Percentiles rank a stretch among this genome's conserved stretches.
Conservation (phyloP, 1,140 invertebrate genomes). For the Olivierus martensii region DNA sequence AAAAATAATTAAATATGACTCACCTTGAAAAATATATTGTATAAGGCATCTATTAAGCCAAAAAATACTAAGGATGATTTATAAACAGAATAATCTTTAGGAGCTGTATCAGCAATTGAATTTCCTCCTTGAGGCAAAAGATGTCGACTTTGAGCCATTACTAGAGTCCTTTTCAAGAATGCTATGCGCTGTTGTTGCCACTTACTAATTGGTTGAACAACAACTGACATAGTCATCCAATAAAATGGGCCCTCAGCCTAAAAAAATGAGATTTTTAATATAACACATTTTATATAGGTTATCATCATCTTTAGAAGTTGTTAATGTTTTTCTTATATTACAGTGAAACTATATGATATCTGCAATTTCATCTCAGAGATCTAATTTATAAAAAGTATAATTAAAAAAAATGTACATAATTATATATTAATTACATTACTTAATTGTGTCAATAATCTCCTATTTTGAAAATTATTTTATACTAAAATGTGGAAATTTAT, state of each 20-base stretch:
- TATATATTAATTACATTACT: no score
- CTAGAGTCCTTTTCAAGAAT: conserved; percentile 60
- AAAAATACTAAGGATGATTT: conserved; percentile 76
- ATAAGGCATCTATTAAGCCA: conserved; percentile 59
- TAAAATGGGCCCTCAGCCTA: conserved; percentile 74
- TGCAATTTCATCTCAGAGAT: no score
- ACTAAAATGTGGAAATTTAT: no score
- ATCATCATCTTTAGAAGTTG: no score
- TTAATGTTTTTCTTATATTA: no score
- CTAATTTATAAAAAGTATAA: no score
- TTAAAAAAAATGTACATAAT: no score
- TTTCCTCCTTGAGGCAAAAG: conserved; percentile 23
- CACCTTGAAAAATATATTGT: conserved; percentile 59
- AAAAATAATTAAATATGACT: conserved; percentile 2
- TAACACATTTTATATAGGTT: no score
- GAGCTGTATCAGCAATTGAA: conserved; percentile 24
- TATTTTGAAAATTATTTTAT: no score
- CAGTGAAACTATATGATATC: no score
- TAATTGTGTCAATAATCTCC: no score
- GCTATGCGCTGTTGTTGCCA: conserved; percentile 50
- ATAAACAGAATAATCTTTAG: conserved; percentile 65
- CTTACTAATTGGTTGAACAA: conserved; percentile 53
- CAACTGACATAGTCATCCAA: conserved; percentile 60
- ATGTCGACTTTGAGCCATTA: conserved; percentile 58
- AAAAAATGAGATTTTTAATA: neutral